Evolutionary conservation across 1,140 invertebrate species (phyloP), one percentile per base, ranked within the genome.

Genomic region (Xylocopa sonorina): DNA sequence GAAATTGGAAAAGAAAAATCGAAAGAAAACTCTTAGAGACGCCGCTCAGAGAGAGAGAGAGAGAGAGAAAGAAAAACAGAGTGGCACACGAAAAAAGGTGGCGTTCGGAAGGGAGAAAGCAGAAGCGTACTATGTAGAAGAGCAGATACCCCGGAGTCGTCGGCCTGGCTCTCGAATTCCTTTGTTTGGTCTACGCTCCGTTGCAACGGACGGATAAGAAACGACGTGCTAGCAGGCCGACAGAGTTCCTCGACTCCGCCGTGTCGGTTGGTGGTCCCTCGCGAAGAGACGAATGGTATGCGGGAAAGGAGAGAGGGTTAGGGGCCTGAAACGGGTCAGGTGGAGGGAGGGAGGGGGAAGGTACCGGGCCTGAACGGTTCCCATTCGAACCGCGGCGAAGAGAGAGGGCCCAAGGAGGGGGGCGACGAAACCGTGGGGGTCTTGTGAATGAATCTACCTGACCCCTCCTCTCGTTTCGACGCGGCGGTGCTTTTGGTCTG

Each of bases 391-490:
- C 10, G 4, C 2, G 24, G 3, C 18, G 34, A 1, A 14, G 16
- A 16, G 55, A 16, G 24, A 64, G 6, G 46, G 32, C n/a, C n/a
- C n/a, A n/a, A n/a, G n/a, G 55, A 16, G 24, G 73, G 6, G 46
- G 32, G 32, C 9, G 48, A 66, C 58, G 68, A 78, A 82, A 84
- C 81, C 81, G 83, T 88, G 87, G 83, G 85, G 87, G 87, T 89
- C 85, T 89, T 88, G 86, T 89, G 87, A 89, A 89, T 89, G 88
- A 89, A 89, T 83, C 84, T 86, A 87, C 83, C 83, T 88, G 77
- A 80, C 72, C 60, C 50, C 14, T 34, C 27, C 2, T 53, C 66
- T 55, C 53, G 18, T 3, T 34, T 64, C 75, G 78, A 60, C 58
- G 53, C 69, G 77, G 87, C 87, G 87, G 87, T 64, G 87, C 86